A percentile compares a stretch with the other conserved stretches of the same genome.
Evolutionary conservation across 2,797 vertebrate genomes (phyloP).

Genomic region (Tiaroga cobitis): DNA sequence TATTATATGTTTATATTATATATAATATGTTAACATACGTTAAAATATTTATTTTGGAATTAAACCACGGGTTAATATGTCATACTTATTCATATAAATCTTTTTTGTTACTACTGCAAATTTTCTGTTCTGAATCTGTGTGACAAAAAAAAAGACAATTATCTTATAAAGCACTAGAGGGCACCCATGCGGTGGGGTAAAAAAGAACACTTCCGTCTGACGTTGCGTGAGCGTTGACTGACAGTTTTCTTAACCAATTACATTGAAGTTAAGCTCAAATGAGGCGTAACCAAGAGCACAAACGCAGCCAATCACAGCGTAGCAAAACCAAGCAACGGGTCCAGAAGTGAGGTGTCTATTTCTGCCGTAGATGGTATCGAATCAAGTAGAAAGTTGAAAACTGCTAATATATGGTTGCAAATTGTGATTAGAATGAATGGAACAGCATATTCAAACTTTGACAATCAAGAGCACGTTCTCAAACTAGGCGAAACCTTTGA

Average conservation of each 20-base stretch:
- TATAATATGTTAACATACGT: background rate
- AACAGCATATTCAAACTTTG: conserved; percentile 81
- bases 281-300: background rate
- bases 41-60: background rate
- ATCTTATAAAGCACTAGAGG: conserved; percentile 9
- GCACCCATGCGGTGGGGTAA: background rate
- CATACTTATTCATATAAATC: background rate
- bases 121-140: background rate
- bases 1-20: background rate
- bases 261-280: background rate
- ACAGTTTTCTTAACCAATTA: conserved; percentile 60
- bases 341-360: conserved; percentile 56
- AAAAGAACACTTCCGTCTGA: conserved; percentile 41
- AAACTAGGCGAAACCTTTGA: conserved; percentile 93
- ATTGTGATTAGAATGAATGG: conserved; percentile 85
- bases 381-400: conserved; percentile 56
- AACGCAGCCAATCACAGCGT: conserved; percentile 66
- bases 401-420: conserved; percentile 52
- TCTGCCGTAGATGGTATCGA: conserved; percentile 66
- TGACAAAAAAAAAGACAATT: background rate
- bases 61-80: too few species aligned
- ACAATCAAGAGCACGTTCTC: conserved; percentile 89
- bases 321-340: conserved; percentile 55
- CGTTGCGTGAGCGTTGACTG: conserved; percentile 53
- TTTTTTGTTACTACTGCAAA: background rate